A percentile compares a stretch with the other conserved stretches of the same genome.
Evolutionary conservation across 2,888 invertebrate genomes (phyloP).

Genomic region (Lissonota sp.): DNA sequence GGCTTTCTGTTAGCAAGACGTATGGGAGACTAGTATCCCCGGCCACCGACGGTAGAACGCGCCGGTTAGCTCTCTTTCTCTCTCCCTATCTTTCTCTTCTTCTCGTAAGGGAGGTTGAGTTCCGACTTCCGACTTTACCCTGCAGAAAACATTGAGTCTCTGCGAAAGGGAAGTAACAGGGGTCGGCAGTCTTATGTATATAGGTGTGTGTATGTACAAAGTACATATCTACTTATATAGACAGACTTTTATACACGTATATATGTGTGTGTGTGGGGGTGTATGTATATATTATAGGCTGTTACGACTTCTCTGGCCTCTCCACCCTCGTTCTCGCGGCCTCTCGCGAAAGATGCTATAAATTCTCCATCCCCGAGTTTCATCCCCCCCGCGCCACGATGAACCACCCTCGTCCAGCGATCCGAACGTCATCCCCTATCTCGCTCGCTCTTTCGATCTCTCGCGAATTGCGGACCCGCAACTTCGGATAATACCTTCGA

Average conservation of each 20-base stretch:
- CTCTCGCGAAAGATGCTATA: constrained; percentile 80
- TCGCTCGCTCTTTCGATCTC: constrained; percentile 64
- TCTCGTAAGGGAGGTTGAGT: constrained; percentile 66
- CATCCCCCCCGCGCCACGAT: constrained; percentile 67
- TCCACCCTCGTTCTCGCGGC: constrained; percentile 64
- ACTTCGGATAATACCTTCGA: constrained; percentile 55
- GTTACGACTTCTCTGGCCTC: constrained; percentile 55
- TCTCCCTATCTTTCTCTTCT: constrained; percentile 12
- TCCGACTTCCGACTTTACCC: constrained; percentile 83
- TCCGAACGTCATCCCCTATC: constrained; percentile 62
- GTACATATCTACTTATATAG: constrained; percentile 6
- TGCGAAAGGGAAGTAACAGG: constrained; percentile 76
- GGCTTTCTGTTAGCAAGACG: constrained; percentile 81
- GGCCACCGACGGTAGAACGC: constrained; percentile 73
- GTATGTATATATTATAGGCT: not conserved
- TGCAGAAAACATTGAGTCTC: constrained; percentile 84
- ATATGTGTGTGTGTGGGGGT: too few species aligned
- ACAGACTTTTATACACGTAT: not conserved
- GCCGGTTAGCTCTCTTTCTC: constrained; percentile 47
- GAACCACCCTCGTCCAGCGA: constrained; percentile 46
- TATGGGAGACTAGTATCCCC: constrained; percentile 82
- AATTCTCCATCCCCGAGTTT: constrained; percentile 75
- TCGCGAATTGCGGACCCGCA: constrained; percentile 61
- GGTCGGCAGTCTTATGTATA: constrained; percentile 60
- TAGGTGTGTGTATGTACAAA: not conserved